Percentiles rank a stretch among this genome's conserved stretches.
Conservation (phyloP, 2,888 invertebrate species). For the Dasypogon diadema region DNA sequence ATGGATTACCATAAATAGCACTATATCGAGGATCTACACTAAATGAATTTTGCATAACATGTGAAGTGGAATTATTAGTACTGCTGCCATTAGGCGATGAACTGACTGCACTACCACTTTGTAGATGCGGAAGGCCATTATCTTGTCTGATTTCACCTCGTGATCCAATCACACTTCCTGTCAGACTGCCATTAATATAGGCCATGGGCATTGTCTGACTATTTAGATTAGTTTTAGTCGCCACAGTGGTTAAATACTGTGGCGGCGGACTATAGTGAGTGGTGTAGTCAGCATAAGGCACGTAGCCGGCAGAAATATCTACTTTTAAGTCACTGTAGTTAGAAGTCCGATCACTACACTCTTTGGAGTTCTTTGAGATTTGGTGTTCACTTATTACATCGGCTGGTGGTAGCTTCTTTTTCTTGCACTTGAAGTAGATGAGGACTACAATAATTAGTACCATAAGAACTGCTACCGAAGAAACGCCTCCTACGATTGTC, state of each 20-base stretch:
- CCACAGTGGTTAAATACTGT: conserved; percentile 65
- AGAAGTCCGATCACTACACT: conserved; percentile 88
- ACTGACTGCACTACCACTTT: conserved; percentile 65
- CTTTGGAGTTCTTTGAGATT: conserved; percentile 61
- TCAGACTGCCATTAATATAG: conserved; percentile 65
- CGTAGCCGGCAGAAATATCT: conserved; percentile 79
- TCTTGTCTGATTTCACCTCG: conserved; percentile 61
- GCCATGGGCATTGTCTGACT: conserved; percentile 64
- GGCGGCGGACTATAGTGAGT: conserved; percentile 90
- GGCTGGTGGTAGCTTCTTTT: conserved; percentile 67
- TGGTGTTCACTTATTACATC: conserved; percentile 70
- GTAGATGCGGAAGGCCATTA: conserved; percentile 67
- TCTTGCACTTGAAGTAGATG: conserved; percentile 77
- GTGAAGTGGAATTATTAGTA: conserved; percentile 44
- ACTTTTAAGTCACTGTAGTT: conserved; percentile 93
- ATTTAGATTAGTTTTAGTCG: conserved; percentile 50
- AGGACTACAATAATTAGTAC: conserved; percentile 85
- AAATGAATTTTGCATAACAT: conserved; percentile 58
- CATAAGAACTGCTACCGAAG: conserved; percentile 86
- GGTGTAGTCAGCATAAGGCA: conserved; percentile 88
- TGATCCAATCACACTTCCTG: conserved; percentile 66
- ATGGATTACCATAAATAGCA: conserved; percentile 91
- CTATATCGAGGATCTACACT: conserved; percentile 87
- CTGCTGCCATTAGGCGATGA: conserved; percentile 66
- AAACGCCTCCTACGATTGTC: conserved; percentile 83